Percentiles rank a stretch among this genome's conserved stretches.
These are phyloP conservation scores for Phainopepla nitens DNA, from an alignment of 2,113 vertebrate species.

Conservation along the genomic window DNA sequence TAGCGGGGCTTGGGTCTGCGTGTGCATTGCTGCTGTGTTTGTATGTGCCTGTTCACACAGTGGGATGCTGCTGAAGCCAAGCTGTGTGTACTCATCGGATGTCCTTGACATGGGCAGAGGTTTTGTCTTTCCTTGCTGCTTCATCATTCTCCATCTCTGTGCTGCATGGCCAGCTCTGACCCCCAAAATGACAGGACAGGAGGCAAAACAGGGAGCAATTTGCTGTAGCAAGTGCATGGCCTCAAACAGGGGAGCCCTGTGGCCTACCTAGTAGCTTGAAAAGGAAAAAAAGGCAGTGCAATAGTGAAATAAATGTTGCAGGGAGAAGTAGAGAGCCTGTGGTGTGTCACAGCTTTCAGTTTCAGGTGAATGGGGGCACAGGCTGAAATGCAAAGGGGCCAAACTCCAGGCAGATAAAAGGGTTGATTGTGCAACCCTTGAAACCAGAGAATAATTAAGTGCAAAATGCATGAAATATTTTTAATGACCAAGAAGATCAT, in stretches of 20 bases:
- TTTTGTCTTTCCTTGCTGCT: neutral
- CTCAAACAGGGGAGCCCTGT: neutral
- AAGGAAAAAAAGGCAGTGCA: neutral
- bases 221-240: neutral
- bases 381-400: neutral
- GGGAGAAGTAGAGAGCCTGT: neutral
- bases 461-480: neutral
- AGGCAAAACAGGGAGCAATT: neutral
- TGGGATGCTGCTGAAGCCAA: neutral
- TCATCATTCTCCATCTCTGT: neutral
- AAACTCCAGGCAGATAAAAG: slow-evolving; percentile 7
- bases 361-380: neutral
- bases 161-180: neutral
- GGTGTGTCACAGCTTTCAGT: neutral
- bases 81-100: rapidly evolving
- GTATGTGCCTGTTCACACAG: neutral
- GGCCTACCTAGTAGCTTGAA: neutral
- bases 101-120: neutral
- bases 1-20: rapidly evolving
- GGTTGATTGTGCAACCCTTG: neutral
- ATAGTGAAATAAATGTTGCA: neutral
- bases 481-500: neutral
- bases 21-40: neutral
- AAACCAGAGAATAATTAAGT: neutral
- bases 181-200: neutral